A percentile compares a stretch with the other conserved stretches of the same genome.
Evolutionary conservation across 2,888 invertebrate genomes (phyloP).

Genomic region (Sinohyriopsis cumingii): DNA sequence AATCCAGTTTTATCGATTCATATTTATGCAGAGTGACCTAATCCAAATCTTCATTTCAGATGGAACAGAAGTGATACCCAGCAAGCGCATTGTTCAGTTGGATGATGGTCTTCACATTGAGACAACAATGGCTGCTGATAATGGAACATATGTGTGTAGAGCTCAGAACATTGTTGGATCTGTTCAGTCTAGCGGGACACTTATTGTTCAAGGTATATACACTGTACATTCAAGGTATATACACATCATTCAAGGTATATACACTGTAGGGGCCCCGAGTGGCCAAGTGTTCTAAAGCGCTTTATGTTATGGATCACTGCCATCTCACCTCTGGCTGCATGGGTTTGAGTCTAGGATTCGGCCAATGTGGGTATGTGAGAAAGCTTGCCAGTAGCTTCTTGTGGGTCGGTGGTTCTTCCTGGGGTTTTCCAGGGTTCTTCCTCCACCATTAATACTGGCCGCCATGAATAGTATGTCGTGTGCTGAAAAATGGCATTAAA

Average conservation of each 20-base stretch:
- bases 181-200: constrained; percentile 42
- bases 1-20: background rate
- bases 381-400: too few relatives aligned
- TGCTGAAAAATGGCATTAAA: too few relatives aligned
- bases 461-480: too few relatives aligned
- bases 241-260: background rate
- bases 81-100: constrained; percentile 29
- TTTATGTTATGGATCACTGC: too few relatives aligned
- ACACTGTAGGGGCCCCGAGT: background rate
- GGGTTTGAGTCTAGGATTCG: too few relatives aligned
- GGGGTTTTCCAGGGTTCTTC: too few relatives aligned
- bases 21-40: background rate
- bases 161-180: constrained; percentile 55
- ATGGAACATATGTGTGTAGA: constrained; percentile 51
- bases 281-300: background rate
- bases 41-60: constrained; percentile 22
- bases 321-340: too few relatives aligned
- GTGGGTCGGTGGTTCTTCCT: too few relatives aligned
- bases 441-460: too few relatives aligned
- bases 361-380: too few relatives aligned
- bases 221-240: too few relatives aligned
- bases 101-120: constrained; percentile 43
- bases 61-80: constrained; percentile 27
- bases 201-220: constrained; percentile 48
- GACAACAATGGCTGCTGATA: constrained; percentile 38